Percentiles rank a stretch among this genome's conserved stretches.
Conservation (phyloP, 2,797 vertebrate species). For the Stomatorhinus walkeri region DNA sequence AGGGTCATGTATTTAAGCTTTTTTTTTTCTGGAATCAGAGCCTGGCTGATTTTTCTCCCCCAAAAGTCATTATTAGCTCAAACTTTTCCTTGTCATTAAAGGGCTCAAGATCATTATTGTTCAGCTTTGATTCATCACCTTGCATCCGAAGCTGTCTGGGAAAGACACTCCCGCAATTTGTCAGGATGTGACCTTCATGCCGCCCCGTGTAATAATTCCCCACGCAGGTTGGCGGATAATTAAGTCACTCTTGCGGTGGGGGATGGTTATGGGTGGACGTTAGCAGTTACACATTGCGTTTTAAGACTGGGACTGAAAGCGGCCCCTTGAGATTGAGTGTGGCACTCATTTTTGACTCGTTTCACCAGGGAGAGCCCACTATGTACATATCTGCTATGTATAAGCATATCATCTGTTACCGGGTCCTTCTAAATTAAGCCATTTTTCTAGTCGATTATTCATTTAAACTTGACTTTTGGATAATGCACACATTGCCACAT, state of each 20-base stretch:
- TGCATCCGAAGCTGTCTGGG: slow-evolving; percentile 10
- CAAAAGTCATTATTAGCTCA: not conserved
- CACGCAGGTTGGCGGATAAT: slow-evolving; percentile 14
- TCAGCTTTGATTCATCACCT: slow-evolving; percentile 5
- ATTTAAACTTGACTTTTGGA: not conserved
- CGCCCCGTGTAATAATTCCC: not conserved
- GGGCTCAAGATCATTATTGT: not conserved
- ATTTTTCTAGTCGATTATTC: not conserved
- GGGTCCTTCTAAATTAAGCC: not conserved
- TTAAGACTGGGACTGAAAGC: not conserved
- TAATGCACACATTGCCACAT: not conserved
- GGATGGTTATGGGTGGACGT: not conserved
- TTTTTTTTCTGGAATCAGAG: not conserved
- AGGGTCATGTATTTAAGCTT: not conserved
- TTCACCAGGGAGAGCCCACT: not conserved
- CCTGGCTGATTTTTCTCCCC: not conserved
- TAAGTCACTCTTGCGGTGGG: slow-evolving; percentile 11
- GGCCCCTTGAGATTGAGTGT: not conserved
- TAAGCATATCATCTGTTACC: not conserved
- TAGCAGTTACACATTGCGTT: not conserved
- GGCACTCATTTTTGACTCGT: not conserved
- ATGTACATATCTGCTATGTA: not conserved
- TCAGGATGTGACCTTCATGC: slow-evolving; percentile 11
- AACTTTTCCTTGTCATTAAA: not conserved
- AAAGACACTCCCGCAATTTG: slow-evolving; percentile 14